Percentiles rank a stretch among this genome's conserved stretches.
phyloP scores from a whole-genome alignment of 2,888 invertebrate genomes.

The Digitonthophagus gazella region DNA sequence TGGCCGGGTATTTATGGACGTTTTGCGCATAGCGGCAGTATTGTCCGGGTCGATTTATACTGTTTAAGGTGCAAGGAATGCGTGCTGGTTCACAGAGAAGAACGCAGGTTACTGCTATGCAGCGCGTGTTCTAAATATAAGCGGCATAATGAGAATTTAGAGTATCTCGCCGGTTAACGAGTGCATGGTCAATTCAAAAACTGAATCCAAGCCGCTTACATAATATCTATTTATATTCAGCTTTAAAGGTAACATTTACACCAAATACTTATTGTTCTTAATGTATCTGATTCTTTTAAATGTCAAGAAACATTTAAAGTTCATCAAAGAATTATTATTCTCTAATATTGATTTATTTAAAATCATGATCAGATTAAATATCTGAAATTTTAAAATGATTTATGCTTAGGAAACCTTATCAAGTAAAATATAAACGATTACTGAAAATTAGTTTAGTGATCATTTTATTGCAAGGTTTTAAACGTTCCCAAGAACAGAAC shows the following conservation, averaged over 20 bases:
- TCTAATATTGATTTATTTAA: neutral
- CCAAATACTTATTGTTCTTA: neutral
- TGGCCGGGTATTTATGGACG: slow-evolving; percentile 6
- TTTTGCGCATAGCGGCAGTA: slow-evolving; percentile 20
- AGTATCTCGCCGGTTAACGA: neutral
- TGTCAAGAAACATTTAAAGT: neutral
- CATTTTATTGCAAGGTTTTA: too few relatives aligned
- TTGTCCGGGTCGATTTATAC: slow-evolving; percentile 25
- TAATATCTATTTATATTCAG: neutral
- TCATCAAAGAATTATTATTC: neutral
- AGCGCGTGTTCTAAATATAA: neutral
- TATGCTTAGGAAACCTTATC: too few relatives aligned
- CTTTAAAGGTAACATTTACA: too few relatives aligned
- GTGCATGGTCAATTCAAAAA: neutral
- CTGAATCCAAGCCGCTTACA: neutral
- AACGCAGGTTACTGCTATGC: neutral
- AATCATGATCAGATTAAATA: too few relatives aligned
- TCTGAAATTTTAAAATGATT: too few relatives aligned
- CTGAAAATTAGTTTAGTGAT: too few relatives aligned
- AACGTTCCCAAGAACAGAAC: too few relatives aligned
- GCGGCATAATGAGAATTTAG: neutral
- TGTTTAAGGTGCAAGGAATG: slow-evolving; percentile 29
- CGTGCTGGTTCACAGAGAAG: slow-evolving; percentile 19
- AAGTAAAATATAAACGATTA: too few relatives aligned
- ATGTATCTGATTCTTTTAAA: neutral